These are phyloP conservation scores for Corella eumyota DNA, from an alignment of 23 tunicate species.

Conservation along the genomic window DNA sequence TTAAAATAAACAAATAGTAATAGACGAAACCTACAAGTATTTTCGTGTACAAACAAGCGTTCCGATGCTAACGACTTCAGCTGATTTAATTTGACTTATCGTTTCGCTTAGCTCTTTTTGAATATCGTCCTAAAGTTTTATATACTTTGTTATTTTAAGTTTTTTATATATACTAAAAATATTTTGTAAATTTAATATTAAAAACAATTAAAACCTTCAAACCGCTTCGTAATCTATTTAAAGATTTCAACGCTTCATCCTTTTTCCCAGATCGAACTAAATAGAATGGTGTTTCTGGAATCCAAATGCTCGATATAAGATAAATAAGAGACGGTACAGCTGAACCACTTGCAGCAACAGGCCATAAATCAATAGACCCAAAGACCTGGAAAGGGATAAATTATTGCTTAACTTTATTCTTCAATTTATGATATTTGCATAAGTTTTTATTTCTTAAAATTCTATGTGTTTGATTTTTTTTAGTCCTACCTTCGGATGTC, in stretches of 20 bases:
- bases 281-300: conserved; percentile 22
- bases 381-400: conserved; percentile 6
- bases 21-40: neutral
- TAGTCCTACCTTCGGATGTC: conserved; percentile 38
- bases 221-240: conserved; percentile 10
- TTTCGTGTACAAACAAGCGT: neutral
- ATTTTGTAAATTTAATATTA: neutral
- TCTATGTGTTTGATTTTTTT: no score
- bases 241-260: conserved; percentile 1
- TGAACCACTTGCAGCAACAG: conserved; percentile 2
- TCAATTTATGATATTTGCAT: neutral
- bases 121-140: neutral
- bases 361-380: conserved; percentile 26
- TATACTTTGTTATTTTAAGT: neutral
- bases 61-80: conserved; percentile 1
- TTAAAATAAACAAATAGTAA: no score
- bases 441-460: neutral
- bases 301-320: neutral
- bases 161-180: neutral
- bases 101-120: neutral
- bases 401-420: neutral
- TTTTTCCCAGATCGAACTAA: neutral
- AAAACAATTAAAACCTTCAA: neutral
- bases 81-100: neutral
- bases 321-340: conserved; percentile 11